A percentile compares a stretch with the other conserved stretches of the same genome.
Conservation (phyloP, 2,113 vertebrate species). For the Ovis canadensis region DNA sequence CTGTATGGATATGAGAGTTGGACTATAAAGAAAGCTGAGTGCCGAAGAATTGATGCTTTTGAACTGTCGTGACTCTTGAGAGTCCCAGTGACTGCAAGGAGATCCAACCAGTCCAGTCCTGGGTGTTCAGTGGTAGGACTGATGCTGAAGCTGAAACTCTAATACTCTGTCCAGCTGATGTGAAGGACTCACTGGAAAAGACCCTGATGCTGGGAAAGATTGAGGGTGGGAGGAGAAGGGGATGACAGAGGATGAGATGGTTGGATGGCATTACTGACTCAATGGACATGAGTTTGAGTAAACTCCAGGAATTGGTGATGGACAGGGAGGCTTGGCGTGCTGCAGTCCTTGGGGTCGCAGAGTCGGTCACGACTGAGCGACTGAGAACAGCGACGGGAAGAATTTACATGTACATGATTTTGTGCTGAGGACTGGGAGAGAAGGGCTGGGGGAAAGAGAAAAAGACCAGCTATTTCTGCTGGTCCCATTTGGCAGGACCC, state of each 20-base stretch:
- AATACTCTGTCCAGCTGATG: background rate
- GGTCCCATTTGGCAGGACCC: background rate
- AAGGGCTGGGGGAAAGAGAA: background rate
- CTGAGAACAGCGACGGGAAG: constrained; percentile 85
- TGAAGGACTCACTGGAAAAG: background rate
- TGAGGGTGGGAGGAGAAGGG: background rate
- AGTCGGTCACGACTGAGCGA: rapidly evolving
- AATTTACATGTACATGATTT: constrained; percentile 55
- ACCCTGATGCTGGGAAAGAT: background rate
- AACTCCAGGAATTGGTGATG: background rate
- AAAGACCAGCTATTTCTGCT: background rate
- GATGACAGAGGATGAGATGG: background rate
- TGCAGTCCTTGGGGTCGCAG: background rate
- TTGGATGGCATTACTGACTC: background rate
- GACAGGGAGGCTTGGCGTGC: background rate
- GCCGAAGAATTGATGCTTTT: background rate
- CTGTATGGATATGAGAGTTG: background rate
- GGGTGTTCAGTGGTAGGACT: background rate
- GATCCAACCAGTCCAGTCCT: background rate
- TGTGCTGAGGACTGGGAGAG: constrained; percentile 67
- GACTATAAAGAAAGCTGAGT: background rate
- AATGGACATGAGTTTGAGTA: background rate
- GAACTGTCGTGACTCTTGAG: background rate
- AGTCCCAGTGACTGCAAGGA: background rate
- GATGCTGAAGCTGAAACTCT: background rate